A percentile compares a stretch with the other conserved stretches of the same genome.
Evolutionary conservation across 2,113 vertebrate genomes (phyloP).

Genomic region (Passer montanus): DNA sequence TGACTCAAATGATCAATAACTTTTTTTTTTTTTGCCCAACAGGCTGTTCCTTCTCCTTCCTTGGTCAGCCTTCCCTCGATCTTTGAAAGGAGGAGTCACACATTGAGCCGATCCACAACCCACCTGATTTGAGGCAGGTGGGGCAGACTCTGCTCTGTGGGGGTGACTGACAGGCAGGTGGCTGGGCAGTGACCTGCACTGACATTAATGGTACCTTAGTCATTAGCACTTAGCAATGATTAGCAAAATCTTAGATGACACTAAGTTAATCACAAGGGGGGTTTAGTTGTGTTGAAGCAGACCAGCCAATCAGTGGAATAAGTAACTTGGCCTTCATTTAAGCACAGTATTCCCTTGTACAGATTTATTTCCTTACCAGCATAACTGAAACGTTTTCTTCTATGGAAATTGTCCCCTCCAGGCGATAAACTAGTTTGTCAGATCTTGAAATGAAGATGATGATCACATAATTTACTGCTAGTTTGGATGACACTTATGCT

Average conservation of each 20-base stretch:
- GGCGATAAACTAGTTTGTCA: constrained; percentile 28
- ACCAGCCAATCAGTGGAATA: constrained; percentile 3
- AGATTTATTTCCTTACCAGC: background rate
- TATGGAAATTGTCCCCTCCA: background rate
- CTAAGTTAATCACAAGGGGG: constrained; percentile 50
- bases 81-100: constrained; percentile 93
- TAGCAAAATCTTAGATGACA: constrained; percentile 67
- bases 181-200: constrained; percentile 43
- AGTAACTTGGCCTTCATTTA: constrained; percentile 27
- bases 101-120: constrained; percentile 91
- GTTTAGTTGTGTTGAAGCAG: background rate
- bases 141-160: background rate
- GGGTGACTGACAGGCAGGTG: constrained; percentile 37
- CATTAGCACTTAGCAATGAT: constrained; percentile 70
- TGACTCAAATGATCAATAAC: background rate
- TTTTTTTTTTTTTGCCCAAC: background rate
- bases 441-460: constrained; percentile 2
- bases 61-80: constrained; percentile 87
- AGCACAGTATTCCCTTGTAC: constrained; percentile 43
- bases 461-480: background rate
- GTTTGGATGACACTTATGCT: constrained; percentile 20
- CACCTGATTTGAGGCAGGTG: constrained; percentile 84
- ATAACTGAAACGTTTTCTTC: constrained; percentile 14
- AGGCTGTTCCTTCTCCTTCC: constrained; percentile 89
- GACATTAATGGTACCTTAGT: constrained; percentile 72